Evolutionary conservation across 2,797 vertebrate species (phyloP).

Genomic region (Propithecus perrieri): DNA sequence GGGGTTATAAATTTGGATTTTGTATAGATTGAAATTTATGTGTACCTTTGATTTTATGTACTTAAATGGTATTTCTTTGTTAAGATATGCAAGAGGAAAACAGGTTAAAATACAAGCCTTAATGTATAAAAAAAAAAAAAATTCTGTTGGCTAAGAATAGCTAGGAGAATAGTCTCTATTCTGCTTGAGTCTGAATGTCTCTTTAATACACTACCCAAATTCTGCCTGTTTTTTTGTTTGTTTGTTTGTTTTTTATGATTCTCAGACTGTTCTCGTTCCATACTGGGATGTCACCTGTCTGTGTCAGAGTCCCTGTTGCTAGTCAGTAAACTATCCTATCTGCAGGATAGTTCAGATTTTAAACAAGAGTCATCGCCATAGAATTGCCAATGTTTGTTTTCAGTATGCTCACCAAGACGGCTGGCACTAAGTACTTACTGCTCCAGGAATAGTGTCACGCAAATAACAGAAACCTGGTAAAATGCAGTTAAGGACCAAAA

Average conservation of each 20-base stretch:
- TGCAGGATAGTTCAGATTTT: background rate
- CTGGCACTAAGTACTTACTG: background rate
- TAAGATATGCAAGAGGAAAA: no score
- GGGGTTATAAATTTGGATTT: no score
- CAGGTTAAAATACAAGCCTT: no score
- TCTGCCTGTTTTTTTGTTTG: background rate
- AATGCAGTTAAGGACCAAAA: background rate
- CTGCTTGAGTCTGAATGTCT: background rate
- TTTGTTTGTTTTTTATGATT: background rate
- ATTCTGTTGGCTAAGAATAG: background rate
- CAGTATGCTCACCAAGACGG: background rate
- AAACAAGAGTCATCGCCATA: background rate
- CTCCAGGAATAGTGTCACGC: background rate
- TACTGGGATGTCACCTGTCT: background rate
- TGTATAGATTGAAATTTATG: no score
- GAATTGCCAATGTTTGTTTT: background rate
- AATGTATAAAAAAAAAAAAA: no score
- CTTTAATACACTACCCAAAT: background rate
- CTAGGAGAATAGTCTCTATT: background rate
- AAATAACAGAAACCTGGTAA: background rate
- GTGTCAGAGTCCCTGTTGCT: background rate
- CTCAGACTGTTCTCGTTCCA: background rate
- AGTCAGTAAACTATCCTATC: background rate
- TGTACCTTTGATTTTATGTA: no score
- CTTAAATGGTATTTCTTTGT: no score